Conservation (phyloP, 2,888 invertebrate genomes). For the Parnassius smintheus region DNA sequence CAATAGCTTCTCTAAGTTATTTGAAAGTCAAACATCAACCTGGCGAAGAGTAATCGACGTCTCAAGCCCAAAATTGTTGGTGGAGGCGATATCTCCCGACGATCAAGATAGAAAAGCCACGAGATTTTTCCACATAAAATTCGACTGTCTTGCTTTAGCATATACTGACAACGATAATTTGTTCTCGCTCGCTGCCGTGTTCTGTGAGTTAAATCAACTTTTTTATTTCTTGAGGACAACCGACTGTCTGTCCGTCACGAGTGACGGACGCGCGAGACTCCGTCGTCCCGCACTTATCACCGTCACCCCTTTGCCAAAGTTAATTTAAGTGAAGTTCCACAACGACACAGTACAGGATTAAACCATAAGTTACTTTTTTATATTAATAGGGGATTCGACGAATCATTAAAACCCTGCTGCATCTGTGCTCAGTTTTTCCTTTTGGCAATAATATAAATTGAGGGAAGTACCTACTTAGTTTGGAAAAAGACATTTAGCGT, state of each 20-base stretch:
- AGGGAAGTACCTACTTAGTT: constrained; percentile 44
- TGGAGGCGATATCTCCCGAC: constrained; percentile 50
- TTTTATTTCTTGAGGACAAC: constrained; percentile 51
- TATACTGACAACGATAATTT: constrained; percentile 28
- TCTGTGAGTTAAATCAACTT: constrained; percentile 38
- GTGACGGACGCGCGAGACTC: constrained; percentile 53
- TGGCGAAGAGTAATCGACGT: constrained; percentile 60
- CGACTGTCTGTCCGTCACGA: constrained; percentile 56
- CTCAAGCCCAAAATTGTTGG: constrained; percentile 60
- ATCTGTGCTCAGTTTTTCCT: constrained; percentile 44
- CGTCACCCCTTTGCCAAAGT: constrained; percentile 48
- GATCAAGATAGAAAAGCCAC: constrained; percentile 48
- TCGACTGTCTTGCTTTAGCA: constrained; percentile 41
- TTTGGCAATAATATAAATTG: constrained; percentile 48
- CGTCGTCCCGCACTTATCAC: constrained; percentile 56
- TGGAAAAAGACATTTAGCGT: constrained; percentile 48
- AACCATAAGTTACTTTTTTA: constrained; percentile 28
- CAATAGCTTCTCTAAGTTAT: constrained; percentile 55
- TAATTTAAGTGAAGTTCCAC: constrained; percentile 63
- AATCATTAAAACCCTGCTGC: constrained; percentile 47
- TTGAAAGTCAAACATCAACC: constrained; percentile 64
- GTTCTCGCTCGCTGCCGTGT: constrained; percentile 44
- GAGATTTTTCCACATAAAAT: constrained; percentile 44
- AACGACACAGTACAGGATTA: constrained; percentile 54
- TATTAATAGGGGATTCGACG: constrained; percentile 34